phyloP scores from a whole-genome alignment of 2,113 vertebrate genomes.

The Muntiacus muntjak region DNA sequence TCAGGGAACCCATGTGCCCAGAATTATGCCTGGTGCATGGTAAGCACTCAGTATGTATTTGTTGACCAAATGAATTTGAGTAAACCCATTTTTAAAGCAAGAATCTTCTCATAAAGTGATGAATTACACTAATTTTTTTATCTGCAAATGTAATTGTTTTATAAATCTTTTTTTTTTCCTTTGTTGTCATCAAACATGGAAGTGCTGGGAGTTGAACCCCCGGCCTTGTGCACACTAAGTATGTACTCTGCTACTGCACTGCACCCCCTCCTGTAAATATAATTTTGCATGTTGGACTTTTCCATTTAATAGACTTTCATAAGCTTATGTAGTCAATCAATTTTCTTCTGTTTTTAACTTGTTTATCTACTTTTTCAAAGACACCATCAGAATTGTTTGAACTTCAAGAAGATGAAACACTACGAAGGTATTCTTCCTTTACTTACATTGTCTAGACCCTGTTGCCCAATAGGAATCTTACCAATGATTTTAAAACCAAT shows the following conservation, averaged over 20 bases:
- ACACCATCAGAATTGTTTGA: conserved; percentile 81
- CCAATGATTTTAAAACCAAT: neutral
- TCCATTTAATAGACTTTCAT: neutral
- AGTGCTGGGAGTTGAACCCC: neutral
- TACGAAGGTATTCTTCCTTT: conserved; percentile 85
- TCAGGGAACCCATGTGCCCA: neutral
- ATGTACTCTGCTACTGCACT: neutral
- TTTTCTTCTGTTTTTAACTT: neutral
- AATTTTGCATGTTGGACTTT: neutral
- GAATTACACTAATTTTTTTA: neutral
- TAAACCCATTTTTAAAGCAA: neutral
- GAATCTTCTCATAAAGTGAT: neutral
- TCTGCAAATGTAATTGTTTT: neutral
- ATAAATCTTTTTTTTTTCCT: neutral
- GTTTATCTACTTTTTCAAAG: conserved; percentile 62
- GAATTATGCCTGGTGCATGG: neutral
- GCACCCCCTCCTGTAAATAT: neutral
- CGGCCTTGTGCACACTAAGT: neutral
- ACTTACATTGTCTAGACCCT: accelerated
- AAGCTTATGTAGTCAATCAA: neutral
- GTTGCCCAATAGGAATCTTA: neutral
- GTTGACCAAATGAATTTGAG: neutral
- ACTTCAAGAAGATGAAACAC: conserved; percentile 87
- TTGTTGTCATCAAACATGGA: neutral
- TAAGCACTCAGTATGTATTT: neutral